A percentile compares a stretch with the other conserved stretches of the same genome.
phyloP scores from a whole-genome alignment of 2,888 invertebrate genomes.

The Diarsia rubi region DNA sequence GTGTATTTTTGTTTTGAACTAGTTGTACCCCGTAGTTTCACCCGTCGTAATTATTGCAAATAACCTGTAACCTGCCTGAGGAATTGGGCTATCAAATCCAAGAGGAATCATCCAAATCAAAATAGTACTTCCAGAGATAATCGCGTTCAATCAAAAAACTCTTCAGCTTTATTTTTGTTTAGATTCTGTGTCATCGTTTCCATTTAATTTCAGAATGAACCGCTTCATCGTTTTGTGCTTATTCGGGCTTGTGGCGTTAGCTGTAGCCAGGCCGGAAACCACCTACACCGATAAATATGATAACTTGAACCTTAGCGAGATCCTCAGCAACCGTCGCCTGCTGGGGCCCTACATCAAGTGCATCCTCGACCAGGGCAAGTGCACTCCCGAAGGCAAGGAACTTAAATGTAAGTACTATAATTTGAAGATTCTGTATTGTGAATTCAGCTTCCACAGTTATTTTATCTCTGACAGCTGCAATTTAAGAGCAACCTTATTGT shows the following conservation, averaged over 20 bases:
- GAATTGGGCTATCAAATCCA: background rate
- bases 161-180: background rate
- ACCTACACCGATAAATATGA: constrained; percentile 93
- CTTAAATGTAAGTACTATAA: constrained; percentile 91
- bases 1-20: background rate
- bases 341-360: constrained; percentile 93
- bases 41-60: too few relatives aligned
- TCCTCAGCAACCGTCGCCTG: constrained; percentile 92
- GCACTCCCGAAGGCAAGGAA: constrained; percentile 93
- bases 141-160: background rate
- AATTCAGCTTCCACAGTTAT: background rate
- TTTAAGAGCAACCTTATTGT: background rate
- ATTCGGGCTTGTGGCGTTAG: constrained; percentile 74
- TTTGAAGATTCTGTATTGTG: background rate
- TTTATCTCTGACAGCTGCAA: background rate
- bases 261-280: constrained; percentile 59
- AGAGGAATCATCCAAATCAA: background rate
- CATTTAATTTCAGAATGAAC: constrained; percentile 76
- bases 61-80: background rate
- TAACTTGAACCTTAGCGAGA: constrained; percentile 92
- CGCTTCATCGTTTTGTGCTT: constrained; percentile 72
- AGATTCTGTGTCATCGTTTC: background rate
- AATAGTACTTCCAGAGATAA: background rate
- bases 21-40: background rate
- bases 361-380: constrained; percentile 91